These are phyloP conservation scores for Tiphia femorata DNA, from an alignment of 2,888 invertebrate species.

Conservation along the genomic window DNA sequence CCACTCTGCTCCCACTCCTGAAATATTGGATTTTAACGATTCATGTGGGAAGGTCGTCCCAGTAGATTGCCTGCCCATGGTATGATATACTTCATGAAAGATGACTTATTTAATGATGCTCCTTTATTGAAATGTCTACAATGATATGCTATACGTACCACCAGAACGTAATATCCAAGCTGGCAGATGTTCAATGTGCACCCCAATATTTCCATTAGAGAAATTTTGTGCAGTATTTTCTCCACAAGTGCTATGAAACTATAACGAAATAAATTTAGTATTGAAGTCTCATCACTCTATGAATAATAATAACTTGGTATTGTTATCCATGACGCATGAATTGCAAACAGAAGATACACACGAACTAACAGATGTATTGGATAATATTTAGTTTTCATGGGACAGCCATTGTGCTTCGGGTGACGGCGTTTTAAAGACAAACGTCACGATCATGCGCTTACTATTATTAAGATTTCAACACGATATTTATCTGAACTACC, in stretches of 20 bases:
- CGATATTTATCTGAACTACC: no score
- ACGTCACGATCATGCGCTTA: no score
- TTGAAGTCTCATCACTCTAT: not conserved
- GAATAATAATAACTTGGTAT: not conserved
- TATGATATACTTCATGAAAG: not conserved
- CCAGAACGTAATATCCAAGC: conserved; percentile 57
- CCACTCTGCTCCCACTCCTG: conserved; percentile 31
- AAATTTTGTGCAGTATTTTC: conserved; percentile 47
- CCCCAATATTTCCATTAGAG: conserved; percentile 56
- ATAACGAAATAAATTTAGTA: conserved; percentile 1
- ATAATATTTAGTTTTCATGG: no score
- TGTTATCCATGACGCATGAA: not conserved
- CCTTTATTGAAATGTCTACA: not conserved
- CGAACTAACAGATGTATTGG: no score
- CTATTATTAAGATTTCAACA: no score
- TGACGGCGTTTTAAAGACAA: no score
- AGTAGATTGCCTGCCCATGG: no score
- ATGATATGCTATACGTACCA: conserved; percentile 40
- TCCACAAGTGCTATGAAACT: conserved; percentile 51
- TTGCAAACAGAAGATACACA: no score
- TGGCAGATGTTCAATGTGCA: conserved; percentile 59
- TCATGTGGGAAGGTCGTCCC: not conserved
- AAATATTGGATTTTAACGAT: not conserved
- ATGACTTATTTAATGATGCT: not conserved
- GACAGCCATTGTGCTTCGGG: no score